A percentile compares a stretch with the other conserved stretches of the same genome.
Conservation (phyloP, 2,888 invertebrate genomes). For the Mesodorylaimus sp. region DNA sequence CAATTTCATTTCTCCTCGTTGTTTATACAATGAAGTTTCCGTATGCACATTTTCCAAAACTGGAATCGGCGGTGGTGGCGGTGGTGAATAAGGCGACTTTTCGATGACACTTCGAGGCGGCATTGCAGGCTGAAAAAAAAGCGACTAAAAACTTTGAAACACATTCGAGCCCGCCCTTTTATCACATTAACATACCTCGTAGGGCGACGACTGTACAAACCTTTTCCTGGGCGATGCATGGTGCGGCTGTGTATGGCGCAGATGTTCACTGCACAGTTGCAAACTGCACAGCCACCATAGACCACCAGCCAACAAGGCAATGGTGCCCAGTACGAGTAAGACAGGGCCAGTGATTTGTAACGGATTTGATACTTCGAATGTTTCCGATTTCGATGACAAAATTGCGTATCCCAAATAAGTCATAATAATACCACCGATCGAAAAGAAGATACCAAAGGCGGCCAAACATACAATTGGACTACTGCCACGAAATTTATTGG, state of each 20-base stretch:
- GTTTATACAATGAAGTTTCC: constrained; percentile 21
- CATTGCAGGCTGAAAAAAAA: too few relatives aligned
- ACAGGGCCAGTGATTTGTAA: constrained; percentile 25
- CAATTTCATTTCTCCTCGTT: constrained; percentile 26
- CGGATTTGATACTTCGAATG: neutral
- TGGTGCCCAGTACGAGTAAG: constrained; percentile 17
- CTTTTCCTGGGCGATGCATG: constrained; percentile 14
- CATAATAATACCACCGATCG: constrained; percentile 26
- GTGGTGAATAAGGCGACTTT: constrained; percentile 23
- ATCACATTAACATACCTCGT: too few relatives aligned
- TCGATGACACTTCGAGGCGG: neutral
- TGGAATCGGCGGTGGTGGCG: constrained; percentile 26
- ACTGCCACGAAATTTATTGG: constrained; percentile 29
- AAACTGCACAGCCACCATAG: constrained; percentile 12
- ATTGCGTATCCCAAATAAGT: constrained; percentile 20
- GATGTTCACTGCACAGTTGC: constrained; percentile 17
- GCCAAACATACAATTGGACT: constrained; percentile 23
- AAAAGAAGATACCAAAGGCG: constrained; percentile 27
- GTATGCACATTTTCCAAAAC: constrained; percentile 27
- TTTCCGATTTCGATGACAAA: too few relatives aligned
- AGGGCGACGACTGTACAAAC: too few relatives aligned
- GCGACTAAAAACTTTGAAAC: too few relatives aligned
- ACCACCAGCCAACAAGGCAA: constrained; percentile 4
- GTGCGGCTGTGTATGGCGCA: constrained; percentile 25
- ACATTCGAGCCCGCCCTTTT: too few relatives aligned